Evolutionary conservation across 1,140 invertebrate genomes (phyloP).

Genomic region (Eurosta solidaginis): DNA sequence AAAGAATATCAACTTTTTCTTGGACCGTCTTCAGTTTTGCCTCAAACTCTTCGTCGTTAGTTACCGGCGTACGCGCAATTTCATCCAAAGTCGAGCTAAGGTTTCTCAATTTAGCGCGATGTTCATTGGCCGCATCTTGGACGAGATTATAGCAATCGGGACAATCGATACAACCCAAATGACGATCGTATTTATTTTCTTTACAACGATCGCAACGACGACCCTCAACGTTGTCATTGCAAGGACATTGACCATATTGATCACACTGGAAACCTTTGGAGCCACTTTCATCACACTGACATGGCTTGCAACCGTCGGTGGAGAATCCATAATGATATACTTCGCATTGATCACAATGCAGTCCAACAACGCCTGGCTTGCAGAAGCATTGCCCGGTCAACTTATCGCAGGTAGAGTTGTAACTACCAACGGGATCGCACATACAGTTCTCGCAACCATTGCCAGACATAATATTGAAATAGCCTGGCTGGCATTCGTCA

Average conservation of each 20-base stretch:
- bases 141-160: constrained; percentile 93
- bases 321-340: constrained; percentile 90
- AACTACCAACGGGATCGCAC: constrained; percentile 84
- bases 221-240: constrained; percentile 89
- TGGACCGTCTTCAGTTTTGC: constrained; percentile 74
- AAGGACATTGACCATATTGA: constrained; percentile 83
- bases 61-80: constrained; percentile 78
- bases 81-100: constrained; percentile 65
- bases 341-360: constrained; percentile 82
- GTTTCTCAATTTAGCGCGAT: constrained; percentile 75
- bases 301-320: constrained; percentile 78
- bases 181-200: constrained; percentile 87
- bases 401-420: constrained; percentile 81
- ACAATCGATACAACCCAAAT: constrained; percentile 86
- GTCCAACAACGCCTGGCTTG: constrained; percentile 80
- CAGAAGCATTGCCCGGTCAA: constrained; percentile 86
- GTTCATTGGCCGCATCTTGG: constrained; percentile 81
- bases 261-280: constrained; percentile 84
- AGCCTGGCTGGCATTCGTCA: constrained; percentile 81
- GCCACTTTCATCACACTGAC: constrained; percentile 88
- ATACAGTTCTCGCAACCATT: constrained; percentile 85
- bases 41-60: constrained; percentile 84
- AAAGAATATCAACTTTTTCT: constrained; percentile 71
- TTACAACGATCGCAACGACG: constrained; percentile 89
- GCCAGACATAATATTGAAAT: constrained; percentile 80